Evolutionary conservation across 1,140 invertebrate genomes (phyloP), one percentile per base, ranked within the genome.

Genomic region (Bombus difficillimus): DNA sequence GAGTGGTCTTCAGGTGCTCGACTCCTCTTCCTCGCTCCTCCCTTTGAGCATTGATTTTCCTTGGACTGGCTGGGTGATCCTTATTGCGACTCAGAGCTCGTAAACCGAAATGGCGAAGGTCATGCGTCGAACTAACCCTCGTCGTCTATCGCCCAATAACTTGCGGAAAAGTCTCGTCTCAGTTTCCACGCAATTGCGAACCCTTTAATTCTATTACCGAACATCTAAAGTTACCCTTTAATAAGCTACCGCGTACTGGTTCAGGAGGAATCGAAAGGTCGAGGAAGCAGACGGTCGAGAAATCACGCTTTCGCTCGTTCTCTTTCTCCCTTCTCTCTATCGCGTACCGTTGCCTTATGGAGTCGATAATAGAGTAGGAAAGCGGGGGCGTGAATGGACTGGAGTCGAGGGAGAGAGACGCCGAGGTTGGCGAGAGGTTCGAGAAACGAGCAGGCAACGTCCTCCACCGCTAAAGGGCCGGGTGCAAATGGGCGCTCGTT

Each of bases 401-500:
- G 15, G 28, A 25, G 1, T n/a, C 28, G 18, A 13, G 10, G 64
- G 66, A 83, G 69, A 22, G 47, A 53, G 47, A 53, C 22, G 47
- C 18, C 47, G 47, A 22, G 76, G 78, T 41, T 41, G 69, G n/a
- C 28, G 39, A 73, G 15, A 34, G 78, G 80, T 59, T 37, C 32
- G n/a, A 43, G 57, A 47, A 43, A 47, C 66, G 87, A 76, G 64
- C 73, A 76, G 76, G 43, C 71, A 85, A 69, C 69, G 82, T 68
- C 81, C 69, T 89, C 34, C 62, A 25, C 37, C 53, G 85, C 82
- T 83, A 88, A 88, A 53, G 47, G 47, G 47, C 47, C 86, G 71
- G 89, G 72, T 86, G 68, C 85, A 87, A 90, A 88, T 86, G 89
- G 86, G 86, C 86, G 83, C 47, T 88, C 88, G 88, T 90, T 90